These are phyloP conservation scores for Amphimedon queenslandica DNA, from an alignment of 37 sponge, comb jelly and placozoan genomes.

Conservation along the genomic window DNA sequence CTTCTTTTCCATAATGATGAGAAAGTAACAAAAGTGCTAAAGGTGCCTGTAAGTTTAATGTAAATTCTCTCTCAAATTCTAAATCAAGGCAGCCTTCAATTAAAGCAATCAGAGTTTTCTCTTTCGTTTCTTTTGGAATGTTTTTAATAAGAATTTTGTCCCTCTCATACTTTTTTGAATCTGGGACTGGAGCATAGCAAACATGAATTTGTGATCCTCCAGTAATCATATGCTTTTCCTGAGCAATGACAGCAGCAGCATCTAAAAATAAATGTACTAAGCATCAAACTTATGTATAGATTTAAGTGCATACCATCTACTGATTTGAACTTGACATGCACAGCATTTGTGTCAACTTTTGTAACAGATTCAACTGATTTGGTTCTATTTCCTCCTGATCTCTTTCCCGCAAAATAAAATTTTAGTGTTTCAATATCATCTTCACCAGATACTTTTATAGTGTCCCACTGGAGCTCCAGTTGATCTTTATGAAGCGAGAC, in stretches of 20 bases:
- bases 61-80: background rate
- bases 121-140: background rate
- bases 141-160: background rate
- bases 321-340: constrained; percentile 16
- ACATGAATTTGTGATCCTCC: background rate
- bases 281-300: too few relatives aligned
- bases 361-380: background rate
- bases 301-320: background rate
- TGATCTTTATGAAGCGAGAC: too few relatives aligned
- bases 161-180: background rate
- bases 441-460: constrained; percentile 12
- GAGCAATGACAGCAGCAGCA: background rate
- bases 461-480: too few relatives aligned
- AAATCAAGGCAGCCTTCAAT: background rate
- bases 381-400: constrained; percentile 19
- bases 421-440: constrained; percentile 9
- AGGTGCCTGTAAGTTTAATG: background rate
- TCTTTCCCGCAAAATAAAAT: constrained; percentile 18
- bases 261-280: background rate
- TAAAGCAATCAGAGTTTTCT: background rate
- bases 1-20: background rate
- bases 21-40: background rate
- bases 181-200: background rate
- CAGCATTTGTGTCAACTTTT: background rate
- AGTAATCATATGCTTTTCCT: background rate